A percentile compares a stretch with the other conserved stretches of the same genome.
phyloP scores from a whole-genome alignment of 2,113 vertebrate genomes.

The Athene noctua region DNA sequence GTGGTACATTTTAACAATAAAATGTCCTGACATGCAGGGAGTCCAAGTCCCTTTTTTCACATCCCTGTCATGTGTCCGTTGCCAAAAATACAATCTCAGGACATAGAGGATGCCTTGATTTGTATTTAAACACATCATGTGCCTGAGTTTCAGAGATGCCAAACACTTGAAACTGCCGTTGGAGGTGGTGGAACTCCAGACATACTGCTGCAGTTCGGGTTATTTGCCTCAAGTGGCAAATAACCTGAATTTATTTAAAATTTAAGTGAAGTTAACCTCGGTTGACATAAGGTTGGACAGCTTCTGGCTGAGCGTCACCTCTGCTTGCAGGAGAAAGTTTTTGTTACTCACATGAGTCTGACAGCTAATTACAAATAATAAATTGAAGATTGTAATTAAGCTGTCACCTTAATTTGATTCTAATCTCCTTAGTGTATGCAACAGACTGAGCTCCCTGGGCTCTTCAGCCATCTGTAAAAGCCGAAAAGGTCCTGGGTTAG shows the following conservation, averaged over 20 bases:
- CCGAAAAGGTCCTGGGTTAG: neutral
- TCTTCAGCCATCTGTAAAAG: neutral
- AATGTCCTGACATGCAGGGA: neutral
- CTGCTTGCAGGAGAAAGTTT: neutral
- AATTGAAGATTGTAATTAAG: slow-evolving; percentile 14
- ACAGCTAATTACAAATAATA: slow-evolving; percentile 3
- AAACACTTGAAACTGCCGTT: neutral
- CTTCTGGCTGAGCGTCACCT: neutral
- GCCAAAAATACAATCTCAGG: neutral
- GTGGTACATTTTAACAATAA: neutral
- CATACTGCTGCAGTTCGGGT: neutral
- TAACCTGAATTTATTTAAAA: neutral
- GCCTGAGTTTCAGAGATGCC: neutral
- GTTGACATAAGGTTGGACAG: neutral
- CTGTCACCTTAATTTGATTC: neutral
- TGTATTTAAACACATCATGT: neutral
- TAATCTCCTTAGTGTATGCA: neutral
- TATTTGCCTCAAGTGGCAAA: neutral
- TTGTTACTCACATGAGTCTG: neutral
- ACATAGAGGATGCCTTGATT: neutral
- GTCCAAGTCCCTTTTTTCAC: neutral
- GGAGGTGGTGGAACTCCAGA: neutral
- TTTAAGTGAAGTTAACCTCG: neutral
- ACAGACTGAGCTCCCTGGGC: neutral
- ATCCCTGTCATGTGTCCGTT: fast-evolving